Percentiles rank a stretch among this genome's conserved stretches.
Evolutionary conservation across 2,113 vertebrate genomes (phyloP).

Genomic region (Oreochromis aureus): DNA sequence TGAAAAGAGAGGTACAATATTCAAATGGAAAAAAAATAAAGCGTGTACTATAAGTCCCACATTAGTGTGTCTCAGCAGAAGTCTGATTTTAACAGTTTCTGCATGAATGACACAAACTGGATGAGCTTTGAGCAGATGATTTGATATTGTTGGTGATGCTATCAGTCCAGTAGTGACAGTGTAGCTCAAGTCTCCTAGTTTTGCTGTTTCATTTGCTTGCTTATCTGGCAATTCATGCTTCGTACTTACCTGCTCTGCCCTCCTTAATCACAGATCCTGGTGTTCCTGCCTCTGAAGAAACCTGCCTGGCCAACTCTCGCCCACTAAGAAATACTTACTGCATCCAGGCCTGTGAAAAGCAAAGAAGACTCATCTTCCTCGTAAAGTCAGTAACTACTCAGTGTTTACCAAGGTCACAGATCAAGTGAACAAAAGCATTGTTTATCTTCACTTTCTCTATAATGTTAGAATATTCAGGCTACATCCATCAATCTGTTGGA

Average conservation of each 20-base stretch:
- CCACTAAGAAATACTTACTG: not conserved
- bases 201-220: not conserved
- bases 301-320: not conserved
- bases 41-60: not conserved
- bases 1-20: not conserved
- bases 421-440: not conserved
- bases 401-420: not conserved
- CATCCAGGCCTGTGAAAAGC: not conserved
- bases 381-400: not conserved
- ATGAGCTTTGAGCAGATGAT: not conserved
- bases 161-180: not conserved
- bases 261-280: not conserved
- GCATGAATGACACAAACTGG: not conserved
- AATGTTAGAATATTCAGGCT: not conserved
- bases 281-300: not conserved
- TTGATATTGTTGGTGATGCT: not conserved
- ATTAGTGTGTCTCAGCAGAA: not conserved
- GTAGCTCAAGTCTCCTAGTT: not conserved
- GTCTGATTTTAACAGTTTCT: not conserved
- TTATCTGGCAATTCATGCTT: not conserved
- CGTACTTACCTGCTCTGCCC: not conserved
- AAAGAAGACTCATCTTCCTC: not conserved
- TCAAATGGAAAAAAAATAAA: rapidly evolving
- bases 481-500: not conserved
- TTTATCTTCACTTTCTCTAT: not conserved